Evolutionary conservation across 2,888 invertebrate species (phyloP), one percentile per base, ranked within the genome.

Genomic region (Strigamia crassipes): DNA sequence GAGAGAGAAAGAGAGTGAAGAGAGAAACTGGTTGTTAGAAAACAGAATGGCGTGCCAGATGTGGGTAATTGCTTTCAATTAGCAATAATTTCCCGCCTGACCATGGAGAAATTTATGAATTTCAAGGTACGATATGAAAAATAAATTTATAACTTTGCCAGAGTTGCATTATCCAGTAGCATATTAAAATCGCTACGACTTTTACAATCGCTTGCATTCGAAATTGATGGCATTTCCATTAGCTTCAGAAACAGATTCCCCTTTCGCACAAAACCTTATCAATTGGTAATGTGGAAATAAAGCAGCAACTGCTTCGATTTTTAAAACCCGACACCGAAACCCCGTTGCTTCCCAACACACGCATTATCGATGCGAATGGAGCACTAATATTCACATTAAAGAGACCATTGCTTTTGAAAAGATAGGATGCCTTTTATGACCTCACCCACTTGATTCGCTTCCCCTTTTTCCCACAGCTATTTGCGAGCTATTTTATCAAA

Each of bases 1-100:
- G 51, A 51, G 18, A 56, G 38, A 38, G 10, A 38, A 6, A 34
- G 34, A 3, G 34, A 34, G n/a, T n/a, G 38, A 38, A 38, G 38
- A 38, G 56, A 56, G 56, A 56, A 56, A 56, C 56, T 56, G 56
- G 18, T 56, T 56, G 56, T 56, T 56, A 56, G 56, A 56, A 56
- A 56, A 56, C 56, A 56, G 56, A 56, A 56, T 56, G 56, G 56
- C 56, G 56, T 56, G 56, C 56, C 56, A 56, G 56, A 56, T 56
- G 56, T 56, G 56, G 56, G 56, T 56, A 56, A 56, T 56, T 56
- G 56, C 56, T 18, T 56, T 56, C 56, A 56, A 56, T 56, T 56
- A 56, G 56, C 56, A 56, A 56, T 56, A 56, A 56, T 56, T 56
- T 56, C 56, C 56, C 56, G 56, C 56, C 56, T 56, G 56, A 56